These are phyloP conservation scores for Acanthochromis polyacanthus DNA, from an alignment of 2,113 vertebrate genomes.

Conservation along the genomic window DNA sequence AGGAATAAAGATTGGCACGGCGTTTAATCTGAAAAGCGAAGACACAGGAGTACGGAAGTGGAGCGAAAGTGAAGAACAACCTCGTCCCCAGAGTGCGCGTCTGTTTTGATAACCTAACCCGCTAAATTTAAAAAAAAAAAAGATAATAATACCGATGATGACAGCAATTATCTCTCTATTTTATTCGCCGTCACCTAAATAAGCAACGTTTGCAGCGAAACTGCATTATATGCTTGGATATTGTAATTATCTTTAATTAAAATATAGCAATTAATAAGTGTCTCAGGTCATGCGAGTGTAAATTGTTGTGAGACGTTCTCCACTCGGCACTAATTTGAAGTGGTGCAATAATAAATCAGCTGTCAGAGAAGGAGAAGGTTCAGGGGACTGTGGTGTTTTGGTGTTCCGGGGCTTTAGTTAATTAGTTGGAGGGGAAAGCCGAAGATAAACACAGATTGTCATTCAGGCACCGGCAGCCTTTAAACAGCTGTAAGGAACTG, in stretches of 20 bases:
- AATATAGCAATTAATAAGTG: conserved; percentile 70
- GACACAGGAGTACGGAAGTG: conserved; percentile 45
- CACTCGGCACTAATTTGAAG: conserved; percentile 72
- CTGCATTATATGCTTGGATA: conserved; percentile 15
- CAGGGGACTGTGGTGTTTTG: conserved; percentile 63
- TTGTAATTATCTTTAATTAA: conserved; percentile 73
- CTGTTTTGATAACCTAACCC: conserved; percentile 34
- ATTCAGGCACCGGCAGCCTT: conserved; percentile 55
- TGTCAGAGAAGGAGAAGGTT: conserved; percentile 56
- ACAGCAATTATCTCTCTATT: conserved; percentile 27
- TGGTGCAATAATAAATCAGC: conserved; percentile 72
- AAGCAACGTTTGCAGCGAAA: conserved; percentile 10
- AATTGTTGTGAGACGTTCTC: conserved; percentile 69
- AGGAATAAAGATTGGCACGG: conserved; percentile 60
- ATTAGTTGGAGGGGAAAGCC: conserved; percentile 71
- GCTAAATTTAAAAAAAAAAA: conserved; percentile 16
- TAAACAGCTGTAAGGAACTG: conserved; percentile 54
- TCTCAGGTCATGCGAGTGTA: conserved; percentile 66
- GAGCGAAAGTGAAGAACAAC: conserved; percentile 32
- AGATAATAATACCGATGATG: conserved; percentile 23
- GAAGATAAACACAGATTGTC: conserved; percentile 73
- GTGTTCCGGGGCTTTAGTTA: conserved; percentile 72
- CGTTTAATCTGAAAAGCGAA: conserved; percentile 54
- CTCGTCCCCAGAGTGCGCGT: conserved; percentile 19
- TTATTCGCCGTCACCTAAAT: conserved; percentile 27